Evolutionary conservation across 92 coral and sea anemone genomes (phyloP), one percentile per base, ranked within the genome.

Genomic region (Isaurus tuberculatus): DNA sequence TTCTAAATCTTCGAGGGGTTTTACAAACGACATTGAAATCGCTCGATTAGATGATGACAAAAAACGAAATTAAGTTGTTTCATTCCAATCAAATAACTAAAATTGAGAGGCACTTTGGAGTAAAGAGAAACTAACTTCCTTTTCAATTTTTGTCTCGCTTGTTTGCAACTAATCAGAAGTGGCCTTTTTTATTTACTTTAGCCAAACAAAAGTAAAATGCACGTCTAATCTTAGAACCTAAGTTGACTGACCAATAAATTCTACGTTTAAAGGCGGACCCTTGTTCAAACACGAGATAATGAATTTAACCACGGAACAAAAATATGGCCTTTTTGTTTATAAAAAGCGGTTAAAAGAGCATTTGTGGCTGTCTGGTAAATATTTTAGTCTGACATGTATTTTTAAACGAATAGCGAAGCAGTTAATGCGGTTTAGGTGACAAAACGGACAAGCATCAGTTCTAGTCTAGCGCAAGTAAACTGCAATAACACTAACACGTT

Each of bases 331-430:
- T 77, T 42, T 36, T 77, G 70, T 77, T 77, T 77, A 57, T 36
- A 77, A 57, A 48, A 58, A 57, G 82, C 82, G 82, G 82, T 57
- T 57, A 77, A 77, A 77, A 77, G 82, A 65, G 70, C 82, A 77
- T 77, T 61, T 77, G 70, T 58, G 82, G 49, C 32, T 48, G 70
- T 57, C 82, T 55, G 19, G 51, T 58, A 57, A 33, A 55, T 13
- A 57, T 34, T 36, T 33, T 77, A 77, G 31, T 33, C 55, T 37
- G 51, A 32, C 64, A 23, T 57, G 22, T 57, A 60, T 77, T 33
- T 77, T 33, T 34, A 58, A 57, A 77, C 22, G 27, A 34, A 40
- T 29, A 55, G 53, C 46, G 37, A 28, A 75, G 20, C 40, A 20
- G 46, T 65, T 31, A 29, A 23, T 37, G 28, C 49, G 37, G 51